Base-by-base conservation (phyloP, 1,140 invertebrate genomes). In the Doryteuthis pealeii region DNA sequence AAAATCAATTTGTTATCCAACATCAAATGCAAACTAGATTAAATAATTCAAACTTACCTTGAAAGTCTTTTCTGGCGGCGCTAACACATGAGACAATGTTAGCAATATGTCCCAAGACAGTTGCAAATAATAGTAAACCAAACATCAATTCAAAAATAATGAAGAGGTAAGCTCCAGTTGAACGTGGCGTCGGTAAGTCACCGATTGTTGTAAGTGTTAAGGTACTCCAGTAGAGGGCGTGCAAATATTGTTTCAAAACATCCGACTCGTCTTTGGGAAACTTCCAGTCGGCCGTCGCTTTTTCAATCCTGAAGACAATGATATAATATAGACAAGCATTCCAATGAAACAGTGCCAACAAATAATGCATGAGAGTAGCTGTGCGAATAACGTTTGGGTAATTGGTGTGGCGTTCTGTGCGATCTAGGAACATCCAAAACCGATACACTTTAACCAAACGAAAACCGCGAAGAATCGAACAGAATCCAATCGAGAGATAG, bases 291-390 rank as follows among this genome's bases (percentile, higher is more conserved):
- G 49, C 14, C 15, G 67, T 31, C 0, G 40, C 28, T 15, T 74
- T 43, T 6, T 74, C 75, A 74, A 77, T 76, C 28, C 58, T 30
- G 33, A 75, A 54, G 26, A 80, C 82, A 43, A 87, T 80, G 22
- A 85, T 79, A 91, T 97, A 94, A 90, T 96, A 97, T 85, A 99
- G 91, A 90, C 97, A 99, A 80, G 97, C 96, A 89, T 99, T 99
- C 97, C 97, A 99, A 91, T 99, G 97, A 90, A 99, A 99, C 89
- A 98, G 96, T 88, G 97, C 96, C 89, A 99, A 90, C 82, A 98
- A 91, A 90, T 98, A 98, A 90, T 99, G 96, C 86, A 97, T 94
- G 81, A 98, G 91, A 83, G 95, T 94, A 10, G 89, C 92, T 75
- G 95, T 96, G 80, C 97, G 92, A 90, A 99, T 86, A 8, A 98